Conservation (phyloP, 1,140 invertebrate genomes). For the Nebria ingens region DNA sequence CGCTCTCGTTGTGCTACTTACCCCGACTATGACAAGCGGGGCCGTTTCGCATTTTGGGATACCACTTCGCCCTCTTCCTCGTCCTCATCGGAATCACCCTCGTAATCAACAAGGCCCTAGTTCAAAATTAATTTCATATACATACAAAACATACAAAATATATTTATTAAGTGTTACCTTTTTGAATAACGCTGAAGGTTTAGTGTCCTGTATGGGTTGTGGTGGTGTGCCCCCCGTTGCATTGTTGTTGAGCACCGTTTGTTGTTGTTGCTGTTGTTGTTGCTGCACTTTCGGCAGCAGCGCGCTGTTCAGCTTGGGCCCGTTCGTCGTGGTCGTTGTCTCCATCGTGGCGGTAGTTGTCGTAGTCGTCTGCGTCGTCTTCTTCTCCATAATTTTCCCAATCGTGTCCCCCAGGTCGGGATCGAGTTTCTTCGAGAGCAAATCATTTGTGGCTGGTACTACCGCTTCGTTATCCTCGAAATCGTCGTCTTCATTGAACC, state of each 20-base stretch:
- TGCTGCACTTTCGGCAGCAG: constrained; percentile 21
- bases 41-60: constrained; percentile 45
- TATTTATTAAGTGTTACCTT: constrained; percentile 36
- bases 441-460: constrained; percentile 35
- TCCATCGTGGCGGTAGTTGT: constrained; percentile 21
- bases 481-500: constrained; percentile 97
- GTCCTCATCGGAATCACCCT: constrained; percentile 90
- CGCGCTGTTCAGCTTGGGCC: constrained; percentile 32
- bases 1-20: no score
- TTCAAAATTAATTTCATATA: no score
- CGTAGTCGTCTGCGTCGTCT: constrained; percentile 22
- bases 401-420: constrained; percentile 48
- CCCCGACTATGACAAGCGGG: constrained; percentile 46
- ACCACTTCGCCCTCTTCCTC: constrained; percentile 63
- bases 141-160: neutral
- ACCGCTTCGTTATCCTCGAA: constrained; percentile 72
- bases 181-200: constrained; percentile 44
- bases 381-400: constrained; percentile 45
- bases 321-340: constrained; percentile 27
- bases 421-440: constrained; percentile 40
- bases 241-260: constrained; percentile 40
- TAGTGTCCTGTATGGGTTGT: constrained; percentile 31
- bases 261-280: constrained; percentile 24
- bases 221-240: constrained; percentile 33
- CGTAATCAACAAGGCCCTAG: constrained; percentile 92